Base-by-base conservation (phyloP, 1,140 invertebrate species). In the Bombus ignitus region DNA sequence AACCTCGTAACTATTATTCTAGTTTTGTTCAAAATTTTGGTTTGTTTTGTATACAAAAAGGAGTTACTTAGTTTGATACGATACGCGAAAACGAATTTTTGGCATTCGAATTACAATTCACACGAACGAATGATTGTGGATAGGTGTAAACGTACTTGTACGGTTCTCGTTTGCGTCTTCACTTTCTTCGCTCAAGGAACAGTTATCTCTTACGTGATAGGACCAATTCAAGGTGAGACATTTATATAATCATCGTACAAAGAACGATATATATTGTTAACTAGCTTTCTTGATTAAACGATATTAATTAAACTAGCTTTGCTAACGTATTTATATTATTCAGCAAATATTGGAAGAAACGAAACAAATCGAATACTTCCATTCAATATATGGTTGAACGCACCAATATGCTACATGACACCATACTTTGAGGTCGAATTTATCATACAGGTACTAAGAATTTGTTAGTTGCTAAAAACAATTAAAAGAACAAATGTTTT, bases 391-490 rank as follows among this genome's bases (percentile, higher is more conserved):
- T 91, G 87, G 87, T 0, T 92, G 9, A 42, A 91, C 59, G 25
- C 87, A 28, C 90, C 88, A 12, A 65, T 68, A 18, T 22, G 35
- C 3, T 37, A 22, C 47, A 53, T n/a, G 5, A 42, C 90, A 0
- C 91, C 91, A 0, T 92, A 89, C 32, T 92, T 87, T 12, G 91
- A 92, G 42, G 2, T 90, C n/a, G 28, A 37, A 22, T 92, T 85
- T 15, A 3, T 28, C 0, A 6, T 92, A 1, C 75, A 92, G 90
- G 91, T 92, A 83, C 18, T 32, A 53, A 53, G 47, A 53, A 22
- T 53, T 53, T 8, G 18, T 53, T 53, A 53, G 47, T 22, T 8
- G 47, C 1, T 22, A 22, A 22, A 53, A 53, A 53, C 47, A 22
- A 53, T 22, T 22, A 53, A 53, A 53, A 22, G 5, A 22, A 53